Evolutionary conservation across 2,113 vertebrate species (phyloP), one percentile per base, ranked within the genome.

Genomic region (Proterorhinus semilunaris): DNA sequence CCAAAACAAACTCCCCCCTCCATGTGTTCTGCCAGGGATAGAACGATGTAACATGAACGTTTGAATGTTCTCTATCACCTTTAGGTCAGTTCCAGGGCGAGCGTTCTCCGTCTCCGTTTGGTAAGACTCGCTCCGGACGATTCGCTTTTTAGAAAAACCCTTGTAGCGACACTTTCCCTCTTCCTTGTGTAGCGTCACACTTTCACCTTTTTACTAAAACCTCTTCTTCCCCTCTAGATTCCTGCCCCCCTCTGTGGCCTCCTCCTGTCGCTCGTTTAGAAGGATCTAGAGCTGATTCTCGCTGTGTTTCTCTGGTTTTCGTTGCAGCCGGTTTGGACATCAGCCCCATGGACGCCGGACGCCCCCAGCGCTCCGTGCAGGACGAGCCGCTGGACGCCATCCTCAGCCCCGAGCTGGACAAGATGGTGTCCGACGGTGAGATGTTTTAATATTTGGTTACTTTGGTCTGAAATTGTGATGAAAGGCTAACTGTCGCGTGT

Each of bases 41-140:
- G 1, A 21, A 21, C 27, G 27, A 36, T 5, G 3, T 36, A 36
- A 36, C 27, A 36, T 36, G 27, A 36, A 36, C 2, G 27, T 36
- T 36, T 36, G 27, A 36, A 36, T 36, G 4, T 36, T 5, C 4
- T 36, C 27, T 36, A 36, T 36, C 27, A 27, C 93, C 92, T 91
- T 90, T 95, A 98, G 97, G 95, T 96, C 95, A 95, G 94, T 97
- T 96, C 96, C 96, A 98, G 91, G 94, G 95, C 91, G 97, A 94
- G 84, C 93, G 87, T 89, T 94, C 95, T 85, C 92, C 94, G 61
- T 97, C 95, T 90, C 95, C 93, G 42, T 97, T 99, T 91, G 97
- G 96, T 99, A 98, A 98, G 97, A 93, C 79, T 66, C 27, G 10
- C 55, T 59, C 58, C 51, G 42, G 53, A 53, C 51, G 44, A 58